Conservation (phyloP, 2,797 vertebrate species). For the Vireo griseus region DNA sequence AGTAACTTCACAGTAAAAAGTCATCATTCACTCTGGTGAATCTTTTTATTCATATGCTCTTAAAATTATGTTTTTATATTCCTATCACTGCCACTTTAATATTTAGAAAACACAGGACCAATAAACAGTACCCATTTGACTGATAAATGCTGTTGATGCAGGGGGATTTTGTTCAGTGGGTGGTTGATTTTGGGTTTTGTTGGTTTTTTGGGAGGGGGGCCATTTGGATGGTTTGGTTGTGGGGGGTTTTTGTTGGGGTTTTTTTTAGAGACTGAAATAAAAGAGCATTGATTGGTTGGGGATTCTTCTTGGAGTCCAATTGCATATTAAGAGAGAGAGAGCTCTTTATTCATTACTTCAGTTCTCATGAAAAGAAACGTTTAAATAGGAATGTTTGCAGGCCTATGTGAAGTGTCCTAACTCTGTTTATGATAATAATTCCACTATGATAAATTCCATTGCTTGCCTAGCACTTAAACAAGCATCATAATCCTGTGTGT, state of each 20-base stretch:
- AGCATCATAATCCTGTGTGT: background rate
- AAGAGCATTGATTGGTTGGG: background rate
- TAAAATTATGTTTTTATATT: background rate
- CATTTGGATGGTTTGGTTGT: background rate
- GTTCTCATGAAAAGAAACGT: background rate
- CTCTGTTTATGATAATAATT: background rate
- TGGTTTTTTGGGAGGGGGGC: background rate
- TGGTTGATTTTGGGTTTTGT: background rate
- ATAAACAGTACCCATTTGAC: accelerated
- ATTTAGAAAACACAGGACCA: background rate
- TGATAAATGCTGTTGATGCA: background rate
- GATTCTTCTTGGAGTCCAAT: background rate
- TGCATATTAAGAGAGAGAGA: background rate
- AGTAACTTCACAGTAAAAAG: background rate
- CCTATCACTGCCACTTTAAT: background rate
- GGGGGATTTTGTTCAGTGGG: background rate
- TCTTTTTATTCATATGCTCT: background rate
- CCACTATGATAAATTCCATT: background rate
- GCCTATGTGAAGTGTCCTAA: background rate
- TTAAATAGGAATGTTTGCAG: background rate
- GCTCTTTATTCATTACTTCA: background rate
- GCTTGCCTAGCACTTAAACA: background rate
- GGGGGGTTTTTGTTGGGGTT: background rate
- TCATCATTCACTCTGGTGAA: background rate
- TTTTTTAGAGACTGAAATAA: background rate